phyloP scores from a whole-genome alignment of 1,140 invertebrate genomes.

The Copidosoma floridanum region DNA sequence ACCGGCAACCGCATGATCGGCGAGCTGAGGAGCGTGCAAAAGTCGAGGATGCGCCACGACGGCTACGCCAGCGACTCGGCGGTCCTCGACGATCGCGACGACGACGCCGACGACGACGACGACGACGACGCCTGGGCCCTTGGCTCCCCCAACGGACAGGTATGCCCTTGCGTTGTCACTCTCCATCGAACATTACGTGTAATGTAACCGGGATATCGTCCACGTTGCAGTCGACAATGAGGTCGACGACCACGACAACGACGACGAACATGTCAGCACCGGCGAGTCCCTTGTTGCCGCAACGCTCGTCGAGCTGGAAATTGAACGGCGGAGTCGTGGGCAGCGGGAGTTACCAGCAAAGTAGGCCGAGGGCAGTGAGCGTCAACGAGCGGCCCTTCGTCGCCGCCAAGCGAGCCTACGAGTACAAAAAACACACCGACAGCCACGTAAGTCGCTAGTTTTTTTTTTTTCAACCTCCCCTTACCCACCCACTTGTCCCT shows the following conservation, averaged over 20 bases:
- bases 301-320: conserved; percentile 63
- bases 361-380: conserved; percentile 52
- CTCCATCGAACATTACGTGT: too few species aligned
- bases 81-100: conserved; percentile 68
- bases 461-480: too few species aligned
- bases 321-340: conserved; percentile 48
- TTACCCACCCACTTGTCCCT: too few species aligned
- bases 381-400: conserved; percentile 65
- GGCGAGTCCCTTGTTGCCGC: conserved; percentile 61
- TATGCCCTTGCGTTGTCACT: too few species aligned
- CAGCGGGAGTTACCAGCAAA: conserved; percentile 54
- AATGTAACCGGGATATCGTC: conserved; percentile 7
- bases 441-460: conserved; percentile 52
- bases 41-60: conserved; percentile 57
- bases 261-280: conserved; percentile 56
- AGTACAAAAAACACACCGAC: conserved; percentile 57
- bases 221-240: conserved; percentile 27
- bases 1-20: conserved; percentile 65
- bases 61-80: conserved; percentile 78
- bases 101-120: conserved; percentile 73
- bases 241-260: conserved; percentile 35
- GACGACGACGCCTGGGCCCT: conserved; percentile 56
- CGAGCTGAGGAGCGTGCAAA: conserved; percentile 61
- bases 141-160: conserved; percentile 42
- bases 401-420: conserved; percentile 65